These are phyloP conservation scores for Ochotona curzoniae DNA, from an alignment of 2,113 vertebrate genomes.

Conservation along the genomic window DNA sequence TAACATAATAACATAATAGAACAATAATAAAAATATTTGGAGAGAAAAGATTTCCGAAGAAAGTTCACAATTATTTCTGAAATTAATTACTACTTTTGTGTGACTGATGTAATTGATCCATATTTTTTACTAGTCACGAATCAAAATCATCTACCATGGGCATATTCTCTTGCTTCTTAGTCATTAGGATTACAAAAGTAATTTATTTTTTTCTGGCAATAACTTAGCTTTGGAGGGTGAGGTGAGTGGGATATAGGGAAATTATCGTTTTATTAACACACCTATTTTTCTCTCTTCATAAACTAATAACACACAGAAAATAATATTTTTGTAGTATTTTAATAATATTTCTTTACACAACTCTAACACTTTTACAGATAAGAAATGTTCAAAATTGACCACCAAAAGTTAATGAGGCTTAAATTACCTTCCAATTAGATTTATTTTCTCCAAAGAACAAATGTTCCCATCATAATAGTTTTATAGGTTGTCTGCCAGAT, in stretches of 20 bases:
- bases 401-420: constrained; percentile 33
- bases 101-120: not conserved
- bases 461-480: not conserved
- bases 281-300: constrained; percentile 33
- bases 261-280: constrained; percentile 44
- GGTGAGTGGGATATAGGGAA: constrained; percentile 10
- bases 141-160: not conserved
- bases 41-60: constrained; percentile 30
- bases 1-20: constrained; percentile 2
- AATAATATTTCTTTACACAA: constrained; percentile 34
- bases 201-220: constrained; percentile 60
- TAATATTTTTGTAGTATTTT: not conserved
- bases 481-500: not conserved
- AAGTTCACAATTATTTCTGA: constrained; percentile 38
- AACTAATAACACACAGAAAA: constrained; percentile 38
- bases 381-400: constrained; percentile 30
- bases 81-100: constrained; percentile 39
- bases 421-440: constrained; percentile 25
- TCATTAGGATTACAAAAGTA: constrained; percentile 33
- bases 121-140: constrained; percentile 24
- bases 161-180: constrained; percentile 49
- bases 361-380: constrained; percentile 3
- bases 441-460: not conserved
- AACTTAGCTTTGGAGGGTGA: not conserved
- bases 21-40: constrained; percentile 35